Percentiles rank a stretch among this genome's conserved stretches.
phyloP scores from a whole-genome alignment of 2,888 invertebrate species.

The Stegophylla sp. region DNA sequence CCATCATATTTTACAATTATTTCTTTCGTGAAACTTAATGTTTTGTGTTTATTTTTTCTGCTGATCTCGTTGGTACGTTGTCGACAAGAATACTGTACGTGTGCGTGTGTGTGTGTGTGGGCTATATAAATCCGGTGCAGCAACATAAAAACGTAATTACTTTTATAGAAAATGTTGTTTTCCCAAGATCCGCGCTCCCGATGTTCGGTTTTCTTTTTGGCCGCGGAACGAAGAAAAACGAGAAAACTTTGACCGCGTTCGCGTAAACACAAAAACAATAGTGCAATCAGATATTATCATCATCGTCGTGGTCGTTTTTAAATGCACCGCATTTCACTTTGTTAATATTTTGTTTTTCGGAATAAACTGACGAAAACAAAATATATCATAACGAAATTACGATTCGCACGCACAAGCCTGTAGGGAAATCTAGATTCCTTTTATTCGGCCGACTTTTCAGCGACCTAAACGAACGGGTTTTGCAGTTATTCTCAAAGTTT shows the following conservation, averaged over 20 bases:
- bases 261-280: constrained; percentile 34
- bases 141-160: background rate
- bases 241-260: background rate
- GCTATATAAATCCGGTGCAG: background rate
- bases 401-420: background rate
- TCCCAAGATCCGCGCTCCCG: background rate
- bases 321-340: constrained; percentile 15
- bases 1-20: no score
- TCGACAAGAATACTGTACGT: no score
- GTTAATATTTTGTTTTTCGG: constrained; percentile 3
- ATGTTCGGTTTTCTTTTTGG: background rate
- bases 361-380: constrained; percentile 8
- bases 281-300: constrained; percentile 22
- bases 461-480: constrained; percentile 7
- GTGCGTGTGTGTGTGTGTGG: no score
- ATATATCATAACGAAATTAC: constrained; percentile 21
- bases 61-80: no score
- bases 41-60: no score
- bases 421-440: constrained; percentile 16
- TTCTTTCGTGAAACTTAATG: no score
- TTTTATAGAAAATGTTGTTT: background rate
- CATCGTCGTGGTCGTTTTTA: background rate
- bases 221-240: background rate
- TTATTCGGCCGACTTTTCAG: background rate
- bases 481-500: background rate